These are phyloP conservation scores for Aphyosemion australe DNA, from an alignment of 2,113 vertebrate species.

Conservation along the genomic window DNA sequence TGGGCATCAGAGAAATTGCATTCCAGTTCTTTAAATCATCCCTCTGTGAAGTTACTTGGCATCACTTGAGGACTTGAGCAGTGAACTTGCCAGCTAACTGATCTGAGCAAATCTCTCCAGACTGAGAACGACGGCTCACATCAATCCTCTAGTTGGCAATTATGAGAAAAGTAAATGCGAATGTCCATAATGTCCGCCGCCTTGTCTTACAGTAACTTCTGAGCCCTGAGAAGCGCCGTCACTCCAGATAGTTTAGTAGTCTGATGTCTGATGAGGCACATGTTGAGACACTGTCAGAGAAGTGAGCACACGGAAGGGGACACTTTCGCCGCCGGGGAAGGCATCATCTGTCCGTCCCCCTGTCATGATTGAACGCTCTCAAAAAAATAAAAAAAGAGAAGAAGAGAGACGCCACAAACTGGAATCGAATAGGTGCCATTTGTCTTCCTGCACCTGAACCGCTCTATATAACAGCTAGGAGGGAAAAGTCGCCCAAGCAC, in stretches of 20 bases:
- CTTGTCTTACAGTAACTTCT: slow-evolving; percentile 25
- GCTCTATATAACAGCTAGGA: not conserved
- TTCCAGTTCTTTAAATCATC: not conserved
- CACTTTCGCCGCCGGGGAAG: slow-evolving; percentile 23
- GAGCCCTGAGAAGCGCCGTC: slow-evolving; percentile 30
- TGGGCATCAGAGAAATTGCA: not conserved
- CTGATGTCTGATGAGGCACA: slow-evolving; percentile 50
- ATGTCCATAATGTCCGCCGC: slow-evolving; percentile 2
- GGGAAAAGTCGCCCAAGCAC: too few relatives aligned
- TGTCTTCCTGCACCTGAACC: slow-evolving; percentile 17
- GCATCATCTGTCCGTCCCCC: slow-evolving; percentile 39
- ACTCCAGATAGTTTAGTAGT: slow-evolving; percentile 22
- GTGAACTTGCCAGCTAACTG: slow-evolving; percentile 2
- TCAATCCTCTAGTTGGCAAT: slow-evolving; percentile 5
- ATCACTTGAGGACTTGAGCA: not conserved
- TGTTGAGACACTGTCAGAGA: slow-evolving; percentile 47
- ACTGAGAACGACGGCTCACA: slow-evolving; percentile 2
- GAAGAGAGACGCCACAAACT: slow-evolving; percentile 32
- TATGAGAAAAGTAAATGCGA: slow-evolving; percentile 4
- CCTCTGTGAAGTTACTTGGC: not conserved
- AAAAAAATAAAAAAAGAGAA: slow-evolving; percentile 27
- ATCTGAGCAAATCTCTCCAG: slow-evolving; percentile 13
- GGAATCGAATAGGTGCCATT: slow-evolving; percentile 41
- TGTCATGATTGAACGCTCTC: slow-evolving; percentile 52
- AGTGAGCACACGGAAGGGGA: slow-evolving; percentile 45